phyloP scores from a whole-genome alignment of 1,140 invertebrate species.

The Cataglyphis hispanica region DNA sequence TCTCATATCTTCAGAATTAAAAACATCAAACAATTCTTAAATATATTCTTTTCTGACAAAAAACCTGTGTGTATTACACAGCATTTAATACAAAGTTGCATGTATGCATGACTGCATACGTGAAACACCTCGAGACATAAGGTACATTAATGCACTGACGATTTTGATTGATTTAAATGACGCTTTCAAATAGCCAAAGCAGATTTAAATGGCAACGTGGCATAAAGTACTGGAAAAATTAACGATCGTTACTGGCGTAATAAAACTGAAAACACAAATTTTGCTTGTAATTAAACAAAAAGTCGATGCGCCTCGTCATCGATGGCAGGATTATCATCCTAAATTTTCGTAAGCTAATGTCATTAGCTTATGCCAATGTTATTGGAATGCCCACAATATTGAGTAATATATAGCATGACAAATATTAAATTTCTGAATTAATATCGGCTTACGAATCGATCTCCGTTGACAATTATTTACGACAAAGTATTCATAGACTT shows the following conservation, averaged over 20 bases:
- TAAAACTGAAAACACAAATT: slow-evolving; percentile 7
- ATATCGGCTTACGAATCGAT: background rate
- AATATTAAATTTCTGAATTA: slow-evolving; percentile 28
- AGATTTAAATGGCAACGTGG: slow-evolving; percentile 5
- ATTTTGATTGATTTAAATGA: slow-evolving; percentile 47
- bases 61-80: slow-evolving; percentile 7
- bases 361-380: slow-evolving; percentile 27
- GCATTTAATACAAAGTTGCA: slow-evolving; percentile 15
- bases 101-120: slow-evolving; percentile 31
- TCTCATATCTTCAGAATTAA: background rate
- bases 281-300: background rate
- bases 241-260: background rate
- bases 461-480: background rate
- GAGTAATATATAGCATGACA: slow-evolving; percentile 1
- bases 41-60: background rate
- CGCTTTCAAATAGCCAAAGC: slow-evolving; percentile 20
- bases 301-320: slow-evolving; percentile 1
- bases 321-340: background rate
- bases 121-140: slow-evolving; percentile 26
- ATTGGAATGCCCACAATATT: background rate
- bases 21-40: background rate
- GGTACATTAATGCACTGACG: slow-evolving; percentile 45
- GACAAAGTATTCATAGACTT: background rate
- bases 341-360: slow-evolving; percentile 37
- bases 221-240: background rate